Conservation (phyloP, 2,113 vertebrate species). For the Ardeotis arabs region DNA sequence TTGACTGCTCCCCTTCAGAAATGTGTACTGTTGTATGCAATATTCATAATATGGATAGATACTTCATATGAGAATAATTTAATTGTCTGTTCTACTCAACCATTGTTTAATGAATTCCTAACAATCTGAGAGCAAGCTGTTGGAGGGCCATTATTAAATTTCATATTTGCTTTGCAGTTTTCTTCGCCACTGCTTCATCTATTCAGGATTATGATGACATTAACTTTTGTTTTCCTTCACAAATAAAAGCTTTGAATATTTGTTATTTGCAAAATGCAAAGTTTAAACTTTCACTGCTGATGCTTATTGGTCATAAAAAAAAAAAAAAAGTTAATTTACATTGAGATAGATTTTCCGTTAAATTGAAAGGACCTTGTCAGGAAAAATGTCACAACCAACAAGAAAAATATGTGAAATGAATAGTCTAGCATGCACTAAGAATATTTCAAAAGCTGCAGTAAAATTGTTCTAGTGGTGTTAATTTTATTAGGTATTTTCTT, state of each 20-base stretch:
- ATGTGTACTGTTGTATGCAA: constrained; percentile 56
- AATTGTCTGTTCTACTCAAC: constrained; percentile 70
- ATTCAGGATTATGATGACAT: constrained; percentile 60
- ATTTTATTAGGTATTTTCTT: not conserved
- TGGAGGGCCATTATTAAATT: constrained; percentile 69
- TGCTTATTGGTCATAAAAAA: not conserved
- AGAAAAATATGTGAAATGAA: not conserved
- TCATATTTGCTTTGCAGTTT: constrained; percentile 69
- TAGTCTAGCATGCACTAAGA: not conserved
- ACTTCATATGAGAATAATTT: constrained; percentile 73
- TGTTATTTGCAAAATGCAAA: constrained; percentile 19
- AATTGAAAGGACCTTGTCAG: not conserved
- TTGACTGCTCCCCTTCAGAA: constrained; percentile 64
- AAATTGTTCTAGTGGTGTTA: constrained; percentile 6
- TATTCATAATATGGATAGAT: constrained; percentile 74
- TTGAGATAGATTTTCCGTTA: constrained; percentile 9
- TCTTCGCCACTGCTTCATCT: constrained; percentile 60
- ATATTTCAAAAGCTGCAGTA: not conserved
- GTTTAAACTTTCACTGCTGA: not conserved
- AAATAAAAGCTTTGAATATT: not conserved
- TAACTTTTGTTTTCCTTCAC: constrained; percentile 58
- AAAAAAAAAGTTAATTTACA: not conserved
- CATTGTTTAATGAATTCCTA: constrained; percentile 78
- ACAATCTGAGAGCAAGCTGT: constrained; percentile 68
- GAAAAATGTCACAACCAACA: not conserved